Base-by-base conservation (phyloP, 2,113 vertebrate genomes). In the Saccopteryx leptura region DNA sequence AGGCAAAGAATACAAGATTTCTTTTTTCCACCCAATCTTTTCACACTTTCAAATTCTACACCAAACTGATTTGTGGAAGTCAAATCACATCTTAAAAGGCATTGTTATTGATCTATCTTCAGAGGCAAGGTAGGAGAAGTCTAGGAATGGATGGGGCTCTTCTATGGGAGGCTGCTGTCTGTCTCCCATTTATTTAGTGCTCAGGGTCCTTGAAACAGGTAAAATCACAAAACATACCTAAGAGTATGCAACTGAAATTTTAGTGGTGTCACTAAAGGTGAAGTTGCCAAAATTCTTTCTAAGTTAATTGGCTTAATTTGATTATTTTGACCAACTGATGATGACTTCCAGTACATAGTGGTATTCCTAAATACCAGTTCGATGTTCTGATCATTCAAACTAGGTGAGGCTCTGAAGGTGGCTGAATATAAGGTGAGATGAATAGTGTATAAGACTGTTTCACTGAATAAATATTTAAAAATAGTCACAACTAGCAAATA, bases 41-140 rank as follows among this genome's bases (percentile, higher is more conserved):
- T 61, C 23, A 19, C 56, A 68, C 13, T 61, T 94, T 69, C 46
- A 60, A 81, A 21, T 69, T 83, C 7, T 95, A 90, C 93, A 84
- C 52, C 71, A 96, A 97, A 91, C 85, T 50, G 54, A 50, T 66
- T 89, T 63, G 4, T 65, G 24, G 9, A 76, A n/a, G 48, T 56
- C 31, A 39, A 71, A 56, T 68, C 85, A 8, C 89, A 89, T 96
- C 85, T 74, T 19, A 91, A 93, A 95, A 93, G n/a, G 24, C 21
- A 52, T 33, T 74, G 15, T 0, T 39, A 5, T 69, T 46, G 2
- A 9, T 58, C 39, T 60, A 21, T 65, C 24, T 7, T 66, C 54
- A 54, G 24, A 65, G 46, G 74, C 13, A 91, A 28, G 52, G 48
- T 4, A 18, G 21, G 31, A 63, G 66, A 39, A 69, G 33, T 18